Evolutionary conservation across 2,797 vertebrate species (phyloP), one percentile per base, ranked within the genome.

Genomic region (Amblyopsis hoosieri): DNA sequence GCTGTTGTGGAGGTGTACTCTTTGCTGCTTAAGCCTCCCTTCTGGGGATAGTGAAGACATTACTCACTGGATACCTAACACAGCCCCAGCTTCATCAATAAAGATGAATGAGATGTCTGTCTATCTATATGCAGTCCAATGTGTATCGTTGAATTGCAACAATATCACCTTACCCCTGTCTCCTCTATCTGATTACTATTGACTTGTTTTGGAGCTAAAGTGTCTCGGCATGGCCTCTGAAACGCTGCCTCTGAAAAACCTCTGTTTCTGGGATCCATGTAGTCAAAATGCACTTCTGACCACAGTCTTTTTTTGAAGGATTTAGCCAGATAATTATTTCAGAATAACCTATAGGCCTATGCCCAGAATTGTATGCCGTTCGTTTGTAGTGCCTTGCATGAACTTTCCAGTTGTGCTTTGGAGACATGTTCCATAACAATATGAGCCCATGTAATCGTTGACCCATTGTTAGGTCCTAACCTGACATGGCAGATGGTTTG

Each of bases 181-280:
- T 64, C 33, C 66, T 76, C 57, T 50, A 80, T 78, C 54, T 62
- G 46, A 80, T 86, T 85, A 81, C 68, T 64, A 69, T 82, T 75
- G 81, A 86, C 52, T 63, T 60, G 55, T 66, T 46, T 33, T 62
- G 45, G 19, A 61, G 56, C 66, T 64, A 54, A 51, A 17, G 6
- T 37, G 60, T 57, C 57, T 14, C 23, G 55, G 23, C 47, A 53
- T 50, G 23, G 54, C 42, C 45, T 62, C 17, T 69, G 19, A 59
- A 76, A 46, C 23, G 23, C 55, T 50, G 54, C 42, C 47, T 62
- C 17, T 69, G 19, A 59, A 76, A 46, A 59, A 64, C 54, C 33
- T 53, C 9, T 37, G 37, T 78, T 73, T 66, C 54, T 47, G n/a
- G 31, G n/a, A 0, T 12, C 3, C 9, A 12, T 14, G 31, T 54